phyloP scores from a whole-genome alignment of 2,888 invertebrate species.

The Papilio demoleus region DNA sequence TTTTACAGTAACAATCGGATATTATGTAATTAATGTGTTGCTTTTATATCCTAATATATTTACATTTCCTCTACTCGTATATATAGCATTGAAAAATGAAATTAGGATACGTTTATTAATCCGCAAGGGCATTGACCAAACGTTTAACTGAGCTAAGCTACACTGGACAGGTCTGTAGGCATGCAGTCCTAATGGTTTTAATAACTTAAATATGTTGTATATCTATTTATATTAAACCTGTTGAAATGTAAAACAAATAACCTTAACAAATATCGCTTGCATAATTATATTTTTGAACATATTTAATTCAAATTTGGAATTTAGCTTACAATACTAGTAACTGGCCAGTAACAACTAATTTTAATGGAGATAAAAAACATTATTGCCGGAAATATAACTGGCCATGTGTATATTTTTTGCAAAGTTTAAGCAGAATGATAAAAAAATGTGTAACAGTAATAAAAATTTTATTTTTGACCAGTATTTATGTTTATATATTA shows the following conservation, averaged over 20 bases:
- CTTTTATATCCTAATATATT: background rate
- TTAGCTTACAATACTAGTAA: no score
- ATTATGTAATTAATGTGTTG: conserved; percentile 1
- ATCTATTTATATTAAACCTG: conserved; percentile 9
- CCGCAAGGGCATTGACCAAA: conserved; percentile 33
- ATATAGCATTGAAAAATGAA: conserved; percentile 14
- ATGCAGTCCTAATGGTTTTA: conserved; percentile 22
- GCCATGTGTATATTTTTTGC: background rate
- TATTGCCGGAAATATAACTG: background rate
- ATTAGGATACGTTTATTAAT: conserved; percentile 30
- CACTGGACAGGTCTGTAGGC: conserved; percentile 18
- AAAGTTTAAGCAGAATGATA: background rate
- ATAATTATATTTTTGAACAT: no score
- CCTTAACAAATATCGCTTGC: background rate
- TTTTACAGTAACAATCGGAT: background rate
- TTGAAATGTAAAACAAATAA: background rate
- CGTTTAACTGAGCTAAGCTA: conserved; percentile 27
- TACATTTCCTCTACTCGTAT: background rate
- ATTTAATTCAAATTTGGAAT: no score
- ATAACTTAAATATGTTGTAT: conserved; percentile 23
- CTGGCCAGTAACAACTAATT: background rate
- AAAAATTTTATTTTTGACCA: conserved; percentile 13
- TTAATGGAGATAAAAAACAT: background rate
- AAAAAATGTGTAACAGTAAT: background rate
- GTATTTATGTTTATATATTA: conserved; percentile 43